A percentile compares a stretch with the other conserved stretches of the same genome.
Evolutionary conservation across 2,888 invertebrate genomes (phyloP).

Genomic region (Icerya purchasi): DNA sequence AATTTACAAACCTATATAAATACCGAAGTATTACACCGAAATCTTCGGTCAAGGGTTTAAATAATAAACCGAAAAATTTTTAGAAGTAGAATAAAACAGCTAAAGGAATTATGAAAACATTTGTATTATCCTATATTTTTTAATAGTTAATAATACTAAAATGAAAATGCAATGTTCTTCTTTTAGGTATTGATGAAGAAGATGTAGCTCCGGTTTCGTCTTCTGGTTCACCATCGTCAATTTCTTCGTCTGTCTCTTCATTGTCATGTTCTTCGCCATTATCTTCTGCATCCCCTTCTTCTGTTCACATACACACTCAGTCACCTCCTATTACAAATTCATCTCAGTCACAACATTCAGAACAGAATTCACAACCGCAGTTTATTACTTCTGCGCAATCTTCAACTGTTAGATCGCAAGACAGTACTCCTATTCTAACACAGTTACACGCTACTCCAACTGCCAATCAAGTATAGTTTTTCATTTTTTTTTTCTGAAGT

Average conservation of each 20-base stretch:
- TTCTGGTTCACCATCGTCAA: conserved; percentile 5
- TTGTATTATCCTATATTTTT: no score
- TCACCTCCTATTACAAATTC: conserved; percentile 7
- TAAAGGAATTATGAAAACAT: no score
- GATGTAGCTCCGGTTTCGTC: conserved; percentile 30
- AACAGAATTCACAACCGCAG: conserved; percentile 17
- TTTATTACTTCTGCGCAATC: not conserved
- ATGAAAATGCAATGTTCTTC: no score
- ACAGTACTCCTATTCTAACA: conserved; percentile 12
- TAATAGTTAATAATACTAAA: no score
- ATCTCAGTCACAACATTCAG: not conserved
- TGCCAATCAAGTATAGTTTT: conserved; percentile 7
- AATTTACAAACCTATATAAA: no score
- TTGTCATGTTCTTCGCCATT: conserved; percentile 7
- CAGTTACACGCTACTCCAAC: conserved; percentile 13
- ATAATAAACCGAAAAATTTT: no score
- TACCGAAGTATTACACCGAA: no score
- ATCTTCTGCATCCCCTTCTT: conserved; percentile 6
- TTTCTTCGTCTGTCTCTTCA: conserved; percentile 8
- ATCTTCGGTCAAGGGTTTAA: no score
- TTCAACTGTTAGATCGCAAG: conserved; percentile 7
- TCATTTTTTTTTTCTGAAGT: not conserved
- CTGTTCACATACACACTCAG: conserved; percentile 1
- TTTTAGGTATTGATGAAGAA: conserved; percentile 36
- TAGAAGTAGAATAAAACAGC: no score